Conservation (phyloP, 2,797 vertebrate genomes). For the Novumbra hubbsi region DNA sequence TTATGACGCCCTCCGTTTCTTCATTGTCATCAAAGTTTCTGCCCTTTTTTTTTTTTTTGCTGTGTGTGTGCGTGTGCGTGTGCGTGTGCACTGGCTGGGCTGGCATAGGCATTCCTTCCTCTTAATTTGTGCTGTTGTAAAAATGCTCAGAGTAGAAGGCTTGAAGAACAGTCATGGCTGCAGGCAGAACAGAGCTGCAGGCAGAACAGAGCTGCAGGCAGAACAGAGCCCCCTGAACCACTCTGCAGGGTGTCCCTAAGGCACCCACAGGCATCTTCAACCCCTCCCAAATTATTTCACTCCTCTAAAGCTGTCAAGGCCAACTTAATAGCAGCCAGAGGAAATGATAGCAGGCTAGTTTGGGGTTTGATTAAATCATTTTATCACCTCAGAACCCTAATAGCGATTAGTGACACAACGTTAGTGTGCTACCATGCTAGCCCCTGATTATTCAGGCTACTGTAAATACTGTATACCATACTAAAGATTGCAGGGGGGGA, state of each 20-base stretch:
- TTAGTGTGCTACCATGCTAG: conserved; percentile 20
- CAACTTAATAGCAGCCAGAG: conserved; percentile 28
- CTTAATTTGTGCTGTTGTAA: conserved; percentile 67
- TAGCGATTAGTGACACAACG: conserved; percentile 14
- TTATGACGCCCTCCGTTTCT: conserved; percentile 59
- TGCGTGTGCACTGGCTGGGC: conserved; percentile 17
- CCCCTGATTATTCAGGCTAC: conserved; percentile 50
- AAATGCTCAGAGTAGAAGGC: conserved; percentile 58
- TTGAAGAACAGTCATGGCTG: conserved; percentile 64
- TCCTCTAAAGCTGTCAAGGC: conserved; percentile 59
- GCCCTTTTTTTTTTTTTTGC: conserved; percentile 4
- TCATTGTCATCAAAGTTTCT: conserved; percentile 53
- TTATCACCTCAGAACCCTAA: conserved; percentile 5
- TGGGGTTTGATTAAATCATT: conserved; percentile 6
- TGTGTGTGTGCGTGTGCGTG: not conserved
- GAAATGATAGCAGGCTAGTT: not conserved
- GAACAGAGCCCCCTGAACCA: conserved; percentile 37
- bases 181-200: conserved; percentile 58
- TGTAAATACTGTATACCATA: conserved; percentile 27
- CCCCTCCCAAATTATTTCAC: conserved; percentile 52
- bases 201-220: not conserved
- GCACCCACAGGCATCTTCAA: conserved; percentile 32
- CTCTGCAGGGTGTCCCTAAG: conserved; percentile 56
- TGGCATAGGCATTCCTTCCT: conserved; percentile 48
- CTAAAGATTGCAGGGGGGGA: conserved; percentile 34